Conservation (phyloP, 2,113 vertebrate genomes). For the Callithrix jacchus region DNA sequence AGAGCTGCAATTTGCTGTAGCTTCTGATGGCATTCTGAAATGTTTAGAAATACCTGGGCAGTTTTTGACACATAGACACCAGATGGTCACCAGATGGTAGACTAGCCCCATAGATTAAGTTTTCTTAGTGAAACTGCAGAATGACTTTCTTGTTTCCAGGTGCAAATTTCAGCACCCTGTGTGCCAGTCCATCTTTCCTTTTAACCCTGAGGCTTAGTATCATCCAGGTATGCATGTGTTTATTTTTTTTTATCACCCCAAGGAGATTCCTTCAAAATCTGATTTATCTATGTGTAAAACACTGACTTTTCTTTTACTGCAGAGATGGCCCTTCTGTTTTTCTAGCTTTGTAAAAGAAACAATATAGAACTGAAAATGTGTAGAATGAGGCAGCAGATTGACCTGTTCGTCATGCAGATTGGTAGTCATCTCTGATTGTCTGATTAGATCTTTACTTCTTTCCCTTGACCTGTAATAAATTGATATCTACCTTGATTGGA, state of each 20-base stretch:
- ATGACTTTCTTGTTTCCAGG: background rate
- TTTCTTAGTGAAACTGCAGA: background rate
- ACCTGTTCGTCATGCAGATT: background rate
- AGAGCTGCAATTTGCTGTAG: background rate
- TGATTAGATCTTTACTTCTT: background rate
- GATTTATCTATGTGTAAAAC: background rate
- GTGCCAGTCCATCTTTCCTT: background rate
- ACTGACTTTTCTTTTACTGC: background rate
- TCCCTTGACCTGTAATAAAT: background rate
- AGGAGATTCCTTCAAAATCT: background rate
- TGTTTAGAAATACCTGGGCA: background rate
- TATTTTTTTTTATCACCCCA: background rate
- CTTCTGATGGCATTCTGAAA: slow-evolving; percentile 19
- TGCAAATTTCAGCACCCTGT: background rate
- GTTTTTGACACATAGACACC: background rate
- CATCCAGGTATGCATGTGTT: background rate
- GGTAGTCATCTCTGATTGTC: background rate
- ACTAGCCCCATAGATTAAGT: background rate
- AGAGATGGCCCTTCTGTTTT: background rate
- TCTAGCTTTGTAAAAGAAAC: background rate
- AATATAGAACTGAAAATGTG: background rate
- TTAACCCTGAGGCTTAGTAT: background rate
- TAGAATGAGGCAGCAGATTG: background rate
- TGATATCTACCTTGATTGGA: background rate
- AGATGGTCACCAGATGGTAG: slow-evolving; percentile 22